Percentiles rank a stretch among this genome's conserved stretches.
These are phyloP conservation scores for Pammene aurita DNA, from an alignment of 2,888 invertebrate genomes.

Conservation along the genomic window DNA sequence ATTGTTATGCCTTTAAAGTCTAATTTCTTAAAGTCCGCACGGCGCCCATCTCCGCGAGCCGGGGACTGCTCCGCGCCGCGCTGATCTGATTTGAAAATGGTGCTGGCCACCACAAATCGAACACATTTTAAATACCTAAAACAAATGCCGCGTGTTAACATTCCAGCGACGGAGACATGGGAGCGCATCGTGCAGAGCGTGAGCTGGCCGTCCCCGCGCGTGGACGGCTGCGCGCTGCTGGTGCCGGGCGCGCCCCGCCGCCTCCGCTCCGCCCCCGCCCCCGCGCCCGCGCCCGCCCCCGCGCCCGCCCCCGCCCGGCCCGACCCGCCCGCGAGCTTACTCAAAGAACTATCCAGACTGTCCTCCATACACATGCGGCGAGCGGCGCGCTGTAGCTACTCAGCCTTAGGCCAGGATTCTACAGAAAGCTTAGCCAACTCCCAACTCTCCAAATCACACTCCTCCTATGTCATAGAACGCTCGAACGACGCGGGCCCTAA, in stretches of 20 bases:
- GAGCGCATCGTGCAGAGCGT: conserved; percentile 86
- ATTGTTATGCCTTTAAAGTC: too few species aligned
- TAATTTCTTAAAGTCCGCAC: too few species aligned
- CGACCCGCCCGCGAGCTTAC: conserved; percentile 76
- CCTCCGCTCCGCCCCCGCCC: conserved; percentile 63
- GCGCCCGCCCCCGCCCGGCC: conserved; percentile 55
- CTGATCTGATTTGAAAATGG: too few species aligned
- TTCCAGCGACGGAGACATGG: conserved; percentile 88
- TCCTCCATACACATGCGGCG: conserved; percentile 87
- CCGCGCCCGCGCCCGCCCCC: conserved; percentile 55
- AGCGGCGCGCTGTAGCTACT: conserved; percentile 88
- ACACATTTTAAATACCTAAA: too few species aligned
- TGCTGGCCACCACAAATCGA: too few species aligned
- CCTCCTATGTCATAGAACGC: conserved; percentile 82
- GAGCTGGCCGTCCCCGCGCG: conserved; percentile 86
- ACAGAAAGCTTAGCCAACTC: conserved; percentile 82
- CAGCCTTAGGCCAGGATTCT: conserved; percentile 86
- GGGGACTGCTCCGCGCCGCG: too few species aligned
- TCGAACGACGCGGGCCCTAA: conserved; percentile 58
- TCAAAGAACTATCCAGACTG: conserved; percentile 87
- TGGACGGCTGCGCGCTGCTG: conserved; percentile 87
- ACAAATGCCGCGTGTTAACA: too few species aligned
- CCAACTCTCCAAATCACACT: conserved; percentile 81
- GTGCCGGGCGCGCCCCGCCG: conserved; percentile 83
- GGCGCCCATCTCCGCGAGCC: too few species aligned